Base-by-base conservation (phyloP, 2,888 invertebrate genomes). In the Lasioglossum figueresi region DNA sequence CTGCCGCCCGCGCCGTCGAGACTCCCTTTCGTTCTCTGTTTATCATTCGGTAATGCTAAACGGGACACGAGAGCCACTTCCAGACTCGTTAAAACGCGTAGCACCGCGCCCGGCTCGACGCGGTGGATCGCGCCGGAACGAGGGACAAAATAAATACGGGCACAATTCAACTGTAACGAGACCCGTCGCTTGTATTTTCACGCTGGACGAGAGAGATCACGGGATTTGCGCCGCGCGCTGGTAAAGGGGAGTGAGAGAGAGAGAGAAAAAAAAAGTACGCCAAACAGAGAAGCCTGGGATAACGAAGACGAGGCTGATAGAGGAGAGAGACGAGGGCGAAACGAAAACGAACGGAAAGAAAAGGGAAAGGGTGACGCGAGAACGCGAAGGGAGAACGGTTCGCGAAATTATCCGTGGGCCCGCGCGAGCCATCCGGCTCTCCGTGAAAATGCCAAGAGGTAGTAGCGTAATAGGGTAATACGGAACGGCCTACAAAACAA, bases 381-480 rank as follows among this genome's bases (percentile, higher is more conserved):
- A 31, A 34, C 79, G 74, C 40, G 48, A 56, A 66, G 31, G 37
- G 79, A 81, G 77, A 76, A 45, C 74, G 80, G 81, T 82, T 88
- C 84, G 88, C 85, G 85, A 92, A 92, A 92, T 92, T 91, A 92
- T 91, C 88, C 90, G 82, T 76, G 91, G 88, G n/a, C 87, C 88
- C 88, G 86, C 89, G 88, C 87, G 85, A 89, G 87, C 88, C 86
- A 84, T 82, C 80, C 83, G 88, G 81, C 82, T 77, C 82, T 77
- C 71, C 83, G 76, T 77, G 85, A 79, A 82, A 78, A 81, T 76
- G 76, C 73, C 76, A 72, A 78, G 70, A 72, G 77, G 70, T 56
- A 76, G 76, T 79, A 86, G 87, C 89, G 92, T 93, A 93, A 93
- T 93, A 90, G 91, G 92, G 89, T 93, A 92, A 93, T 91, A 90